Evolutionary conservation across 64 coral and sea anemone species (phyloP).

Genomic region (Exaiptasia diaphana): DNA sequence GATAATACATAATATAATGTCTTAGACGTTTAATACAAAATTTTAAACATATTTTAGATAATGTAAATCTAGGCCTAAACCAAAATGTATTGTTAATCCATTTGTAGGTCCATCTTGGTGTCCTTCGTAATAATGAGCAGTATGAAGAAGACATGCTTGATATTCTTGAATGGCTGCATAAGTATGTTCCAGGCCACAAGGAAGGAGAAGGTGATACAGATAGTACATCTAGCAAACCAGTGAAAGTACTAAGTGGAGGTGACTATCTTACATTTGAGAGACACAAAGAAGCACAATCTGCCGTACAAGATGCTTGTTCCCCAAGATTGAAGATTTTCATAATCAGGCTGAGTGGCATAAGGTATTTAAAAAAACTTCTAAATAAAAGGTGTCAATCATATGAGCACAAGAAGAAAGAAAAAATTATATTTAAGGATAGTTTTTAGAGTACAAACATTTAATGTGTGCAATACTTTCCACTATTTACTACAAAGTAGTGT

Average conservation of each 20-base stretch:
- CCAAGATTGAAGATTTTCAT: slow-evolving; percentile 25
- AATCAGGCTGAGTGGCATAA: not conserved
- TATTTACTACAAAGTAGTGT: too few relatives aligned
- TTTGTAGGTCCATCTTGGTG: slow-evolving; percentile 53
- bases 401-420: too few relatives aligned
- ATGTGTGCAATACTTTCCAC: too few relatives aligned
- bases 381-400: slow-evolving; percentile 23
- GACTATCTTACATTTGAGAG: slow-evolving; percentile 10
- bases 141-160: slow-evolving; percentile 63
- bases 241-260: slow-evolving; percentile 12
- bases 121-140: slow-evolving; percentile 39
- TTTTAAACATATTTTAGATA: too few relatives aligned
- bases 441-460: too few relatives aligned
- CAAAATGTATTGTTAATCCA: too few relatives aligned
- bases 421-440: too few relatives aligned
- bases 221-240: not conserved
- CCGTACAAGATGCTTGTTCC: slow-evolving; percentile 16
- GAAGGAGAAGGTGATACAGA: not conserved
- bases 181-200: slow-evolving; percentile 36
- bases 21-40: too few relatives aligned
- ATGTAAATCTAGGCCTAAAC: too few relatives aligned
- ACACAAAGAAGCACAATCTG: not conserved
- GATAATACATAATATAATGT: too few relatives aligned
- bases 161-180: slow-evolving; percentile 17
- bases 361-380: not conserved